Conservation (phyloP, 1,140 invertebrate species). For the Bombus waltoni region DNA sequence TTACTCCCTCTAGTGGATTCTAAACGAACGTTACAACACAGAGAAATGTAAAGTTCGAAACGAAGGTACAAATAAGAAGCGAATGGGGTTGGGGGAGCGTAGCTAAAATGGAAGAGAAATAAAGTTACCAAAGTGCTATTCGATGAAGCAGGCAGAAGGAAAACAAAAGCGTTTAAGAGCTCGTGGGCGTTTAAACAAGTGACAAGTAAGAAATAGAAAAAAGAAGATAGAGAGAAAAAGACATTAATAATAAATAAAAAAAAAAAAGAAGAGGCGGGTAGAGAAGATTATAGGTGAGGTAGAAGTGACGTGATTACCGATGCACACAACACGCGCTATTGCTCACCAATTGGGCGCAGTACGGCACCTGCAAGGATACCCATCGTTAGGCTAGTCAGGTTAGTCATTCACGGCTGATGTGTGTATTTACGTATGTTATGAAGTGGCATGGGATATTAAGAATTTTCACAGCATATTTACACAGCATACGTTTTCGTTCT, state of each 20-base stretch:
- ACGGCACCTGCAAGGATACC: constrained; percentile 90
- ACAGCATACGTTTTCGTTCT: constrained; percentile 24
- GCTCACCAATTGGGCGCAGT: constrained; percentile 95
- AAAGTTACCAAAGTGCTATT: not conserved
- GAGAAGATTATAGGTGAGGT: constrained; percentile 80
- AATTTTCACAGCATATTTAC: constrained; percentile 65
- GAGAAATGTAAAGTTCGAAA: constrained; percentile 11
- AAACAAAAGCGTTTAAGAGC: constrained; percentile 73
- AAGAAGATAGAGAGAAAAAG: constrained; percentile 18
- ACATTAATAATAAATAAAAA: constrained; percentile 53
- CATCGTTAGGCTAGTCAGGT: constrained; percentile 83
- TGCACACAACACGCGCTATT: constrained; percentile 95
- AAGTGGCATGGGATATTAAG: constrained; percentile 63
- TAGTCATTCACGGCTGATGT: constrained; percentile 76
- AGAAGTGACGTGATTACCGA: constrained; percentile 90
- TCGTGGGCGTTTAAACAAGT: constrained; percentile 56
- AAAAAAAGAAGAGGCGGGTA: constrained; percentile 71
- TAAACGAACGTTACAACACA: constrained; percentile 10
- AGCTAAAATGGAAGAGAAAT: constrained; percentile 2
- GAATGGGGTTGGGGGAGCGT: not conserved
- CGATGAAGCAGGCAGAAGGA: constrained; percentile 25
- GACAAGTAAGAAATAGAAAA: constrained; percentile 19
- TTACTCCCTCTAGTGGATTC: constrained; percentile 23
- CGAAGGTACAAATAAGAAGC: not conserved
- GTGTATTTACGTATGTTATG: constrained; percentile 15